A percentile compares a stretch with the other conserved stretches of the same genome.
Evolutionary conservation across 2,113 vertebrate species (phyloP).

Genomic region (Megaleporinus macrocephalus): DNA sequence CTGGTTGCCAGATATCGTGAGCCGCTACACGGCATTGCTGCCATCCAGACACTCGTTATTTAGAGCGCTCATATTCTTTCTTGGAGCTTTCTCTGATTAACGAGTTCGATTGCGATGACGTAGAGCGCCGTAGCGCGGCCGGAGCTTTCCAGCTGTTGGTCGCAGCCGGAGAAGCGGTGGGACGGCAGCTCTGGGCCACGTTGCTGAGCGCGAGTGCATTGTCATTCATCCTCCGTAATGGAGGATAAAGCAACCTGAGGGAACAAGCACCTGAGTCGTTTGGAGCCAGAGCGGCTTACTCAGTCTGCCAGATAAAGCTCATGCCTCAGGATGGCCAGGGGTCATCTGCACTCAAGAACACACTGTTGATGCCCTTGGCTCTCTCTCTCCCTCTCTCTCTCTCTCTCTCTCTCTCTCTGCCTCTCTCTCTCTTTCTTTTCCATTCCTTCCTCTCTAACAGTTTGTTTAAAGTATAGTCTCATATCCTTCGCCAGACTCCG

Average conservation of each 20-base stretch:
- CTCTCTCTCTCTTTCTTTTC: constrained; percentile 20
- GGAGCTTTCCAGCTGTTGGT: background rate
- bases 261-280: constrained; percentile 73
- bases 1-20: background rate
- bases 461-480: constrained; percentile 42
- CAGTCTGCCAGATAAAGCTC: constrained; percentile 78
- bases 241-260: constrained; percentile 73
- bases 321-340: constrained; percentile 81
- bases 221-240: constrained; percentile 74
- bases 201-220: constrained; percentile 67
- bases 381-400: constrained; percentile 54
- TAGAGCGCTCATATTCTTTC: background rate
- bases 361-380: constrained; percentile 77
- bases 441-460: constrained; percentile 1
- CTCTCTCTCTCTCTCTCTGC: constrained; percentile 33
- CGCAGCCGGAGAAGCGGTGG: background rate
- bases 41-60: background rate
- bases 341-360: constrained; percentile 76
- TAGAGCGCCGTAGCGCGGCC: background rate
- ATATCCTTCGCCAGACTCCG: constrained; percentile 32
- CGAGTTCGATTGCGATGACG: too few species aligned
- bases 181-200: constrained; percentile 53
- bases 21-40: too few species aligned
- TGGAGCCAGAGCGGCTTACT: constrained; percentile 75
- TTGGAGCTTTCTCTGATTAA: background rate